Conservation (phyloP, 37 sponge, comb jelly and placozoan species). For the Aplysina aerophoba region DNA sequence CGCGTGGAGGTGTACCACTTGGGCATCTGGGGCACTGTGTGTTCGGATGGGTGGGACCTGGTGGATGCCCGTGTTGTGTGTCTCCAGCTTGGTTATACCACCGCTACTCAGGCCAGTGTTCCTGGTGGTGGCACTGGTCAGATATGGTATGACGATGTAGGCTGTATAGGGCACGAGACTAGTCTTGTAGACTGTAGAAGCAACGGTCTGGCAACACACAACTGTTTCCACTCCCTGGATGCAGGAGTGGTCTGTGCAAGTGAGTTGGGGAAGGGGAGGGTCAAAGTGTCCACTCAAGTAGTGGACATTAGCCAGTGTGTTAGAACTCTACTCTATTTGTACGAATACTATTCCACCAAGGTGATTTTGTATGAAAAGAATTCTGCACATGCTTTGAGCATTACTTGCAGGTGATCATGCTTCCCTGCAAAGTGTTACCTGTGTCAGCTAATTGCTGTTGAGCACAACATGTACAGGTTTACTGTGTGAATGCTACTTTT, state of each 20-base stretch:
- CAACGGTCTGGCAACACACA: conserved; percentile 23
- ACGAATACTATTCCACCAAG: no score
- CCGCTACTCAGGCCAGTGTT: neutral
- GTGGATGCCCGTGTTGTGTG: conserved; percentile 27
- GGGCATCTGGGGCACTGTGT: conserved; percentile 5
- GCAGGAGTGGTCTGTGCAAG: conserved; percentile 40
- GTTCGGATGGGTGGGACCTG: conserved; percentile 18
- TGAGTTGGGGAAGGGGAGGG: conserved; percentile 25
- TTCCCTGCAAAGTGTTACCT: no score
- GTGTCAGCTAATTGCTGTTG: no score
- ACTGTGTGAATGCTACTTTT: no score
- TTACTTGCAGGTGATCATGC: no score
- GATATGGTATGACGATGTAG: conserved; percentile 34
- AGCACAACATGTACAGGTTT: no score
- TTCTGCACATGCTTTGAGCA: no score
- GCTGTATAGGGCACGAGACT: conserved; percentile 28
- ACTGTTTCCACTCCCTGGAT: conserved; percentile 42
- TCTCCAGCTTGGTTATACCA: neutral
- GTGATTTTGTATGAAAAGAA: no score
- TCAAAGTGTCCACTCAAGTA: no score
- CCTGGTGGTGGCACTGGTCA: conserved; percentile 37
- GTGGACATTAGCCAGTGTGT: no score
- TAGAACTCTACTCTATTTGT: no score
- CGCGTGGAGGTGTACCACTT: conserved; percentile 15
- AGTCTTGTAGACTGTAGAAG: neutral